These are phyloP conservation scores for Oplegnathus fasciatus DNA, from an alignment of 2,113 vertebrate genomes.

Conservation along the genomic window DNA sequence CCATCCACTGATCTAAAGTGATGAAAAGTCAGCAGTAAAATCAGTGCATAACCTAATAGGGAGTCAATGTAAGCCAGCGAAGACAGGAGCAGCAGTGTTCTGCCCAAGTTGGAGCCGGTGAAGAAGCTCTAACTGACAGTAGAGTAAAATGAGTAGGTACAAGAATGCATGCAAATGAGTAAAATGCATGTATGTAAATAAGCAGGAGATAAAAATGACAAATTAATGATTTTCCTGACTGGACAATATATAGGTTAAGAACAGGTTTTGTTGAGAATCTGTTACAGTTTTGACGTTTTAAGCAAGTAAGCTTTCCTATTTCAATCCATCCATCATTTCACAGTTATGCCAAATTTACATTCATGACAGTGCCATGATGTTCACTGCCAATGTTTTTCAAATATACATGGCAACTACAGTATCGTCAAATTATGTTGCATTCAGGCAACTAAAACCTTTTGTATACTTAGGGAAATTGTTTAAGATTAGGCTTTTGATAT, in stretches of 20 bases:
- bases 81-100: too few species aligned
- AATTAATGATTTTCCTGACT: too few species aligned
- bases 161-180: too few species aligned
- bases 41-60: not conserved
- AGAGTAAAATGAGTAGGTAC: too few species aligned
- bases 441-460: not conserved
- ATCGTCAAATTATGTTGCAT: not conserved
- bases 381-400: not conserved
- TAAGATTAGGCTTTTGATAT: not conserved
- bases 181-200: too few species aligned
- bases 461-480: not conserved
- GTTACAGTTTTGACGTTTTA: not conserved
- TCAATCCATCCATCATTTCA: too few species aligned
- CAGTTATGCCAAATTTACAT: too few species aligned
- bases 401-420: not conserved
- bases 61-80: not conserved
- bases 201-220: too few species aligned
- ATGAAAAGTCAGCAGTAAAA: not conserved
- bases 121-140: too few species aligned
- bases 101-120: too few species aligned
- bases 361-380: too few species aligned
- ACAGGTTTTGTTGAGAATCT: not conserved
- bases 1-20: not conserved
- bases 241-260: not conserved
- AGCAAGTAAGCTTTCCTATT: too few species aligned